Conservation (phyloP, 2,888 invertebrate species). For the Thelaira solivaga region DNA sequence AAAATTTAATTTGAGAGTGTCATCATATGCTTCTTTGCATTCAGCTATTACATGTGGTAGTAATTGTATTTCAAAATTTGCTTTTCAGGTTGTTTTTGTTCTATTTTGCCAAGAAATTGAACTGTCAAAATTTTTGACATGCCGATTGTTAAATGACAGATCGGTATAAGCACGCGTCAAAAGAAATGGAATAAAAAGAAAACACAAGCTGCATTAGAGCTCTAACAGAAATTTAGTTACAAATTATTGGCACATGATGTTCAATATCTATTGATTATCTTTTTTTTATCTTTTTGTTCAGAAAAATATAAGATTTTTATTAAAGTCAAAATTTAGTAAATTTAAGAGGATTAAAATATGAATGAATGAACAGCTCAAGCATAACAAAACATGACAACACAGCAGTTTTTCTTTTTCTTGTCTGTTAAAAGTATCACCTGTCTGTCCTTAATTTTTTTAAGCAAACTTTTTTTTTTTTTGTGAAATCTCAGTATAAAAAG, state of each 20-base stretch:
- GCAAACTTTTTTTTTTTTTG: constrained; percentile 7
- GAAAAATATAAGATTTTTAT: constrained; percentile 2
- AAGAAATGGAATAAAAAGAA: no score
- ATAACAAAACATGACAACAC: constrained; percentile 31
- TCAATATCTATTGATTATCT: constrained; percentile 38
- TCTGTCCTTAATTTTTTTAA: constrained; percentile 29
- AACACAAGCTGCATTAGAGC: constrained; percentile 31
- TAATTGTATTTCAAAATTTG: constrained; percentile 40
- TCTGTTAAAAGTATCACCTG: constrained; percentile 50
- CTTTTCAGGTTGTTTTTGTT: constrained; percentile 25
- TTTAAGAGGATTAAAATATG: constrained; percentile 58
- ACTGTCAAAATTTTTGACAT: constrained; percentile 77
- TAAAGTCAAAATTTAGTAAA: constrained; percentile 51
- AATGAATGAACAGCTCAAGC: background rate
- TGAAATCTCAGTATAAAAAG: constrained; percentile 17
- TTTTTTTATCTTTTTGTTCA: background rate
- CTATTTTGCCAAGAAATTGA: constrained; percentile 67
- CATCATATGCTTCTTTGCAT: constrained; percentile 50
- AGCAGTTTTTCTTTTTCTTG: background rate
- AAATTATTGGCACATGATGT: constrained; percentile 46
- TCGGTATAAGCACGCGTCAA: constrained; percentile 60
- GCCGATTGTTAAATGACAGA: constrained; percentile 71
- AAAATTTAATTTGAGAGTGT: constrained; percentile 38
- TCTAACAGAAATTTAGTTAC: constrained; percentile 10
- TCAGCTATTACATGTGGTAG: constrained; percentile 18